phyloP scores from a whole-genome alignment of 2,888 invertebrate genomes.

The Synanthedon vespiformis region DNA sequence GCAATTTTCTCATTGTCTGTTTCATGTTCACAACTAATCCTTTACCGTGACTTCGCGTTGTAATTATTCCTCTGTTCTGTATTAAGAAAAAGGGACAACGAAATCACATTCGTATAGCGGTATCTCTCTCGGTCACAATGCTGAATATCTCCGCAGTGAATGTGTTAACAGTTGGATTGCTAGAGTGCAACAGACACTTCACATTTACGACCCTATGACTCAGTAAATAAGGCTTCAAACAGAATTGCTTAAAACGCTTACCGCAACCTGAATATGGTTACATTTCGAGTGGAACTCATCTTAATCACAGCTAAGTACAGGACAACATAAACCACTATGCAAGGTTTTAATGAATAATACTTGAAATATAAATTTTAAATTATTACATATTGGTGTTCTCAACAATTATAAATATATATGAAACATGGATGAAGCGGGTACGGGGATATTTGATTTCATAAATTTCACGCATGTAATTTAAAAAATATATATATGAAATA shows the following conservation, averaged over 20 bases:
- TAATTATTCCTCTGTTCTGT: constrained; percentile 8
- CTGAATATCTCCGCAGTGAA: too few species aligned
- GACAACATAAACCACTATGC: not conserved
- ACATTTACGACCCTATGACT: too few species aligned
- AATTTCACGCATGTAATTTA: too few species aligned
- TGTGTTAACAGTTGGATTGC: too few species aligned
- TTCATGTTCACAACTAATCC: constrained; percentile 8
- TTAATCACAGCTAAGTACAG: constrained; percentile 28
- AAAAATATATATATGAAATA: too few species aligned
- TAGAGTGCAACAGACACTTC: too few species aligned
- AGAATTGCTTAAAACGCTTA: not conserved
- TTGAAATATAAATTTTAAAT: too few species aligned
- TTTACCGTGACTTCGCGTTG: not conserved
- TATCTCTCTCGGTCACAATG: constrained; percentile 10
- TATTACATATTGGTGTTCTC: too few species aligned
- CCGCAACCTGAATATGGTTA: constrained; percentile 23
- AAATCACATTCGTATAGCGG: constrained; percentile 7
- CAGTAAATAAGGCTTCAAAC: not conserved
- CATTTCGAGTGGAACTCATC: constrained; percentile 36
- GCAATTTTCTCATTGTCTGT: constrained; percentile 21
- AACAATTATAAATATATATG: too few species aligned
- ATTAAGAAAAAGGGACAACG: constrained; percentile 9
- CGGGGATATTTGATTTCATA: too few species aligned
- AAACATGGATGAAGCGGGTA: too few species aligned
- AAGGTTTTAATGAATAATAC: too few species aligned